A percentile compares a stretch with the other conserved stretches of the same genome.
Evolutionary conservation across 1,140 invertebrate species (phyloP).

Genomic region (Drosophila neocordata): DNA sequence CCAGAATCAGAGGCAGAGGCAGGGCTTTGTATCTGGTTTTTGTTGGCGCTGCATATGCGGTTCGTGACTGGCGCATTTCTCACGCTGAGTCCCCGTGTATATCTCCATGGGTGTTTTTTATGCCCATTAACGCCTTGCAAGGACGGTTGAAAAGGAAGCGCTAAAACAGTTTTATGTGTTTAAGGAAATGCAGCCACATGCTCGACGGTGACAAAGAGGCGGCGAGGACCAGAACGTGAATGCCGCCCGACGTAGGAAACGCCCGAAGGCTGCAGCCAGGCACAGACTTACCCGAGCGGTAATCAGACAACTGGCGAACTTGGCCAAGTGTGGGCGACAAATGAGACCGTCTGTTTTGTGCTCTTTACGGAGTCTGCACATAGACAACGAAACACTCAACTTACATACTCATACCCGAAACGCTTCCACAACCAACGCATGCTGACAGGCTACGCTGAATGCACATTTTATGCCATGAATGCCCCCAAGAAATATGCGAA

Average conservation of each 20-base stretch:
- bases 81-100: conserved; percentile 43
- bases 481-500: conserved; percentile 45
- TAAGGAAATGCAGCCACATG: conserved; percentile 61
- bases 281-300: conserved; percentile 25
- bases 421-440: not conserved
- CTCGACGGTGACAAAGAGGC: conserved; percentile 43
- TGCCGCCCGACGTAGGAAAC: not conserved
- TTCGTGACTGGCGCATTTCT: conserved; percentile 59
- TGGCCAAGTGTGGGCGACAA: conserved; percentile 57
- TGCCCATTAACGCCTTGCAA: conserved; percentile 61
- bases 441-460: conserved; percentile 37
- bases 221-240: not conserved
- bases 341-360: conserved; percentile 56
- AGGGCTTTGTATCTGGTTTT: conserved; percentile 53
- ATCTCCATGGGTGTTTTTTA: conserved; percentile 37
- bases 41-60: conserved; percentile 43
- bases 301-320: conserved; percentile 63
- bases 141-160: conserved; percentile 58
- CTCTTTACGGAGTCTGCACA: conserved; percentile 34
- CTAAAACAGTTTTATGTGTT: conserved; percentile 68
- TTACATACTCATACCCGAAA: not conserved
- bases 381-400: not conserved
- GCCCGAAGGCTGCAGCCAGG: not conserved
- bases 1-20: not conserved
- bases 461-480: conserved; percentile 54